phyloP scores from a whole-genome alignment of 1,140 invertebrate species.

The Oryctes rhinoceros region DNA sequence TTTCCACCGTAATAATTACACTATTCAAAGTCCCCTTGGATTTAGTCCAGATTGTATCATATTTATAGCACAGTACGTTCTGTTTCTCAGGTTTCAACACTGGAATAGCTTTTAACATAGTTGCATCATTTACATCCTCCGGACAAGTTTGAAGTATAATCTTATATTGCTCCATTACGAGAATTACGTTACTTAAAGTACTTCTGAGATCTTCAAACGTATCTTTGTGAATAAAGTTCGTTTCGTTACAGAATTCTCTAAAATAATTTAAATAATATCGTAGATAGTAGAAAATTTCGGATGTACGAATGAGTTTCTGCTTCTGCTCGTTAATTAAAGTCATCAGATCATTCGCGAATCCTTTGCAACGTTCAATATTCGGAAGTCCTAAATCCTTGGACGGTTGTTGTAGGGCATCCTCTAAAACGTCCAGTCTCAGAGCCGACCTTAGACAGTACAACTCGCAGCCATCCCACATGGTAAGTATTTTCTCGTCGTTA shows the following conservation, averaged over 20 bases:
- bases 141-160: slow-evolving; percentile 70
- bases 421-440: slow-evolving; percentile 73
- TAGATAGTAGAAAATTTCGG: slow-evolving; percentile 62
- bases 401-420: slow-evolving; percentile 69
- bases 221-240: slow-evolving; percentile 55
- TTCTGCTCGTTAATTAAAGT: slow-evolving; percentile 65
- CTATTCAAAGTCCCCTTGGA: slow-evolving; percentile 61
- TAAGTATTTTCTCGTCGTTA: slow-evolving; percentile 66
- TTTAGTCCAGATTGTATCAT: slow-evolving; percentile 64
- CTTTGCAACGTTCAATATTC: slow-evolving; percentile 85
- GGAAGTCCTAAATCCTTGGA: slow-evolving; percentile 81
- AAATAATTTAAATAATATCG: slow-evolving; percentile 59
- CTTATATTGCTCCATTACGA: slow-evolving; percentile 68
- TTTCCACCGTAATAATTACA: slow-evolving; percentile 59
- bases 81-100: slow-evolving; percentile 57
- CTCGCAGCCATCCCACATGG: slow-evolving; percentile 78
- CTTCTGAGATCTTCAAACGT: slow-evolving; percentile 61
- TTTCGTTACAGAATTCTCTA: slow-evolving; percentile 59
- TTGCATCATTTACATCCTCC: slow-evolving; percentile 61
- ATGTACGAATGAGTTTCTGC: slow-evolving; percentile 63
- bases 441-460: slow-evolving; percentile 80
- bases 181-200: slow-evolving; percentile 63
- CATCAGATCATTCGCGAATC: slow-evolving; percentile 71
- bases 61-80: slow-evolving; percentile 60
- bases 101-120: slow-evolving; percentile 59